Evolutionary conservation across 2,797 vertebrate genomes (phyloP).

Genomic region (Squalus acanthias): DNA sequence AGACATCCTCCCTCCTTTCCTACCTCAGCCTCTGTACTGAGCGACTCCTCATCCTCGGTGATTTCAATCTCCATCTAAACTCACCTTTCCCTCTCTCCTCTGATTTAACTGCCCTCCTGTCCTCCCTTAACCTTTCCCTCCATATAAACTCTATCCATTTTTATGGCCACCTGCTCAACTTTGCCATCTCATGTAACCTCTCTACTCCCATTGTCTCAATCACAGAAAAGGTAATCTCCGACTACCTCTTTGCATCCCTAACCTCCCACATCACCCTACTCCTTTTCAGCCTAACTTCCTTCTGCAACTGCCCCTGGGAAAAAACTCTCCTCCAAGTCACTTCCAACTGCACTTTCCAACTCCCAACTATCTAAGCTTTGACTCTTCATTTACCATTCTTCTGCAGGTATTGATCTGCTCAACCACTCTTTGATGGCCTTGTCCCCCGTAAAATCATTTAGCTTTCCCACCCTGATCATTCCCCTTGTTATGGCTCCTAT

Average conservation of each 20-base stretch:
- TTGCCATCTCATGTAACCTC: too few relatives aligned
- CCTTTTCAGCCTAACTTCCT: background rate
- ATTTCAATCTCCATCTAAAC: background rate
- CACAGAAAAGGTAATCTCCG: background rate
- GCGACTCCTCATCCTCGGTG: background rate
- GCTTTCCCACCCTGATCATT: background rate
- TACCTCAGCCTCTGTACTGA: background rate
- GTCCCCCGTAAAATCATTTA: background rate
- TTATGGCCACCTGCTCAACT: too few relatives aligned
- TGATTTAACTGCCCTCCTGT: background rate
- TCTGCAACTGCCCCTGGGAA: background rate
- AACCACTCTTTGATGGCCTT: background rate
- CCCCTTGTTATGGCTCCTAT: background rate
- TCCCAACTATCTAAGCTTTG: background rate
- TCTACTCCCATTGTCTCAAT: background rate
- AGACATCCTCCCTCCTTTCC: background rate
- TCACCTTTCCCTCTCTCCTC: background rate
- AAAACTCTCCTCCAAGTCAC: background rate
- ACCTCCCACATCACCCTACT: background rate
- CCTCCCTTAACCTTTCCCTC: background rate
- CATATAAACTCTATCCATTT: background rate
- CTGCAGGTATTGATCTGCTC: background rate
- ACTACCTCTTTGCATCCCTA: background rate
- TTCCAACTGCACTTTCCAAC: background rate
- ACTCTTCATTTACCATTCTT: background rate